Base-by-base conservation (phyloP, 2,797 vertebrate species). In the Sebastes itinus region DNA sequence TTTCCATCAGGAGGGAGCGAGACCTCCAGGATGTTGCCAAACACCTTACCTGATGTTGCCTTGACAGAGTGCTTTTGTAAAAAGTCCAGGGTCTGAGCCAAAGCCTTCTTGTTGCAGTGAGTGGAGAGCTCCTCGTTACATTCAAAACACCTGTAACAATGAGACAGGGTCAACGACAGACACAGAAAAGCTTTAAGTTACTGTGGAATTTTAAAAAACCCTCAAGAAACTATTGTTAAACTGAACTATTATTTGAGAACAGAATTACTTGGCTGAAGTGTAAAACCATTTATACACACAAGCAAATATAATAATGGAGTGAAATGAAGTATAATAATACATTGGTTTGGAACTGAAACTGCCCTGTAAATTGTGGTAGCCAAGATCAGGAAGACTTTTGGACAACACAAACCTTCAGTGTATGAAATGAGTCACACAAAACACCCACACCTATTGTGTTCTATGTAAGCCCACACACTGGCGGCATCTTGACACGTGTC, bases 71-170 rank as follows among this genome's bases (percentile, higher is more conserved):
- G 97, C 91, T 98, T 99, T 91, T 99, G 98, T 84, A 99, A 96
- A 87, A 98, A 99, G 92, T 99, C 98, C 91, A 99, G 96, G 72
- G 97, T 97, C 92, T 99, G 98, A 88, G 98, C 96, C 95, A 99
- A 95, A 90, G 96, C 97, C 83, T 99, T 99, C 95, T 98, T 99
- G 95, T 99, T 99, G 93, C 97, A 98, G 82, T 98, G 96, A 59
- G 97, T 98, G 82, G 97, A 99, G 85, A 99, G 96, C 87, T 99
- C 97, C 95, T 99, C 98, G 75, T 98, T 96, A 94, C 98, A 99
- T 93, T 99, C 97, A n/a, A 98, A 98, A 95, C 98, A 99, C 97
- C 98, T 99, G 88, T 89, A 85, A 82, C 30, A 89, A 83, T 58
- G 32, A 82, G 52, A 80, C 18, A 65, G 38, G 54, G 46, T 30